Evolutionary conservation across 2,797 vertebrate genomes (phyloP), one percentile per base, ranked within the genome.

Genomic region (Myoxocephalus aenaeus): DNA sequence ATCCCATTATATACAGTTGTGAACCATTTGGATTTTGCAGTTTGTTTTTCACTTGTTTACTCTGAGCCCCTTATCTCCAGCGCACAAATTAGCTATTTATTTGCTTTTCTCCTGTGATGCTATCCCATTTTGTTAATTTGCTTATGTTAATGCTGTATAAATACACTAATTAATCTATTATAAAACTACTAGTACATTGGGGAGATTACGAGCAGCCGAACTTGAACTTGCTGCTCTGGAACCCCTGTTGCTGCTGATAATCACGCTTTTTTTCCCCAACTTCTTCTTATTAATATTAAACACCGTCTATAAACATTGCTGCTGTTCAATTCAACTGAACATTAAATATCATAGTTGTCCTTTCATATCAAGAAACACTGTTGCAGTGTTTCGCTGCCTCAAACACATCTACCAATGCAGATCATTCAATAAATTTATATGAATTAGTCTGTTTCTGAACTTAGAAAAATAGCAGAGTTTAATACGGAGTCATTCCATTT

Each of bases 21-120:
- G 3, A 50, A 42, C 29, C 25, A 65, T 48, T 65, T 48, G 7
- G 2, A 48, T 34, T 72, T 22, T n/a, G 13, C 22, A 14, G 3
- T 18, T 40, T 48, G 6, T 66, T 50, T 40, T 61, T 44, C 12
- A 17, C 38, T 64, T 58, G 34, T 44, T 59, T 72, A 53, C 62
- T 32, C 32, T 46, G 22, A 72, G 42, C 2, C 20, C 12, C 32
- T 80, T 53, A 77, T 74, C 65, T 62, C 15, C 29, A 9, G 14
- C 1, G 7, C 20, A 77, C 61, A 65, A 72, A 78, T 79, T 12
- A 70, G 4, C 15, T 27, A 62, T 80, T 53, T 73, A 40, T 42
- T 54, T 68, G 20, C 20, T 32, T 58, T 73, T 42, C 22, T 54
- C 14, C 10, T 65, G 22, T 66, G 46, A 32, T 27, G 12, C 53